Conservation (phyloP, 2,888 invertebrate genomes). For the Stramonita haemastoma region DNA sequence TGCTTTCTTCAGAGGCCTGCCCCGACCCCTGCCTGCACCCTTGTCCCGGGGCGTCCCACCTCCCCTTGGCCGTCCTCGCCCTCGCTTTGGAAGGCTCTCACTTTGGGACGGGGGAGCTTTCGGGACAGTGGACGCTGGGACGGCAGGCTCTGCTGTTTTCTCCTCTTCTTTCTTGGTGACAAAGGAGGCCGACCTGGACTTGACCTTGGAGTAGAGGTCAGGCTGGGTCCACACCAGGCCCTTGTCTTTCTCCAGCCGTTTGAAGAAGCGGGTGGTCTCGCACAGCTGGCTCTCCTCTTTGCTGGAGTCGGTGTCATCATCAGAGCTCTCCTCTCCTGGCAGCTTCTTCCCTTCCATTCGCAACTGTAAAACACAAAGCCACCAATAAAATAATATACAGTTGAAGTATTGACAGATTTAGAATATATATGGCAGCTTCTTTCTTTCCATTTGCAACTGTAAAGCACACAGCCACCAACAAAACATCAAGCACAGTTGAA, state of each 20-base stretch:
- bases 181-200: conserved; percentile 15
- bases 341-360: conserved; percentile 41
- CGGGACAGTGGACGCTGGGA: neutral
- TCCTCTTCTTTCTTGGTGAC: conserved; percentile 29
- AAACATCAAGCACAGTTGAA: too few species aligned
- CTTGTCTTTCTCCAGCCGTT: conserved; percentile 32
- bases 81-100: neutral
- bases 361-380: conserved; percentile 7
- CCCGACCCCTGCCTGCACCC: neutral
- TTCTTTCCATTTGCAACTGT: neutral
- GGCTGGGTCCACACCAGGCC: conserved; percentile 22
- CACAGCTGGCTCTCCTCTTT: conserved; percentile 26
- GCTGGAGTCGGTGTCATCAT: neutral
- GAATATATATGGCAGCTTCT: too few species aligned
- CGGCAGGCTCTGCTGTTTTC: neutral
- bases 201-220: conserved; percentile 40
- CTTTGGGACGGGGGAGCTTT: neutral
- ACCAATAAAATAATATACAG: neutral
- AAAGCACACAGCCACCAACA: neutral
- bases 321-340: conserved; percentile 38
- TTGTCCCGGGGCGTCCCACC: neutral
- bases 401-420: neutral
- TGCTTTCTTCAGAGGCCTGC: neutral
- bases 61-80: neutral
- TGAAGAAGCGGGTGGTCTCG: conserved; percentile 33